These are phyloP conservation scores for Cheilosia grossa DNA, from an alignment of 2,888 invertebrate species.

Conservation along the genomic window DNA sequence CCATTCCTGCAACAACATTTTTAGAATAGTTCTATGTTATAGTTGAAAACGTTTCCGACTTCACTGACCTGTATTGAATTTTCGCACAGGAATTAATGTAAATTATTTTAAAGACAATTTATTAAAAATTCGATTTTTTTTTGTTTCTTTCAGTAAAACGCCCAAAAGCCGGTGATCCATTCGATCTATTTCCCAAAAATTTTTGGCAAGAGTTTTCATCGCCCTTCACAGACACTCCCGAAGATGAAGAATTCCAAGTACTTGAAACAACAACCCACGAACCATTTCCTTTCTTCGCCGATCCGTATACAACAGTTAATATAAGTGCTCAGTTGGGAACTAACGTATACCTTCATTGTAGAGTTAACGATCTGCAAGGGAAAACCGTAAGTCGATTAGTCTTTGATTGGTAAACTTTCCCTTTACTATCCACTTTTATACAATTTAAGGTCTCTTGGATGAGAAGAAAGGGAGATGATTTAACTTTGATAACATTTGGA, in stretches of 20 bases:
- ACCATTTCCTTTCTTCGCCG: conserved; percentile 89
- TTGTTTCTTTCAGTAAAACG: conserved; percentile 79
- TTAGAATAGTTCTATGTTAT: no score
- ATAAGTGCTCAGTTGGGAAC: conserved; percentile 88
- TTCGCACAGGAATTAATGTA: no score
- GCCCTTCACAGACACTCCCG: conserved; percentile 83
- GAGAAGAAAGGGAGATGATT: conserved; percentile 86
- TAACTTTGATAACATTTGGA: conserved; percentile 89
- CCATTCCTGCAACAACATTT: no score
- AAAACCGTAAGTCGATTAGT: conserved; percentile 85
- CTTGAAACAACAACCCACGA: conserved; percentile 86
- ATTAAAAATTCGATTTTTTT: not conserved
- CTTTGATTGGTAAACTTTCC: not conserved
- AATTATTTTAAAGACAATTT: no score
- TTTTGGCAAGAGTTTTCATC: conserved; percentile 84
- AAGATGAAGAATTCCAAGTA: conserved; percentile 81
- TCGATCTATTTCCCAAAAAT: conserved; percentile 83
- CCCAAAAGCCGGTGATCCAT: conserved; percentile 82
- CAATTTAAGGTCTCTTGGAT: conserved; percentile 87
- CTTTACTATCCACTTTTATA: not conserved
- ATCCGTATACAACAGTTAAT: conserved; percentile 86
- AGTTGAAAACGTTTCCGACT: no score
- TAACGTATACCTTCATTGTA: conserved; percentile 87
- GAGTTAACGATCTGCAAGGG: conserved; percentile 88
- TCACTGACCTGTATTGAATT: no score